Evolutionary conservation across 1,140 invertebrate genomes (phyloP).

Genomic region (Pissodes strobi): DNA sequence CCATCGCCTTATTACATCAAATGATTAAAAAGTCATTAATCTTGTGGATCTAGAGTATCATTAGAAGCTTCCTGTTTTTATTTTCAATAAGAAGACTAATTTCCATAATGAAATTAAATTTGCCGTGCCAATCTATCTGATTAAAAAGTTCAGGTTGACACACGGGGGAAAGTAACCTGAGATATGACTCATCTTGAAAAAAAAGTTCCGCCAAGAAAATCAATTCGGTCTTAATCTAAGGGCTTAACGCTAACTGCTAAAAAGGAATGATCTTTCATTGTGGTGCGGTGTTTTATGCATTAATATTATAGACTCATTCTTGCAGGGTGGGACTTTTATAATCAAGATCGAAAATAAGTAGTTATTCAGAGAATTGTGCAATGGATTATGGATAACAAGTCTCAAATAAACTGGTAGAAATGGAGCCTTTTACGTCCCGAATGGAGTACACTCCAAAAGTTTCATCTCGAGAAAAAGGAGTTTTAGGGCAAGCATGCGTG

Average conservation of each 20-base stretch:
- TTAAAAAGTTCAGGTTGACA: conserved; percentile 31
- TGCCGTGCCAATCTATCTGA: conserved; percentile 15
- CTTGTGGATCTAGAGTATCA: conserved; percentile 15
- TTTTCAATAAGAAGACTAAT: conserved; percentile 23
- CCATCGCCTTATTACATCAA: conserved; percentile 16
- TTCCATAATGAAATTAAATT: conserved; percentile 30
- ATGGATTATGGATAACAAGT: not conserved
- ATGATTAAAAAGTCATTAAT: conserved; percentile 34
- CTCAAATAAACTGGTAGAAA: no score
- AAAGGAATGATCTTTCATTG: conserved; percentile 5
- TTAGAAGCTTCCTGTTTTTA: conserved; percentile 13
- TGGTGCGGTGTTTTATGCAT: not conserved
- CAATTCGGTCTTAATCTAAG: not conserved
- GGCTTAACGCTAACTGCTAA: not conserved
- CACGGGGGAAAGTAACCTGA: not conserved
- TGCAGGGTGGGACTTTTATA: no score
- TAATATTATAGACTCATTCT: not conserved
- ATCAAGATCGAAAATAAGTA: not conserved
- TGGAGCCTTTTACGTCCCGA: no score
- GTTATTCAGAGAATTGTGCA: not conserved
- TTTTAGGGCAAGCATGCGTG: no score
- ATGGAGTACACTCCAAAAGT: no score
- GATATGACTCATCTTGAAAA: conserved; percentile 7
- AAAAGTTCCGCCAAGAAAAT: not conserved
- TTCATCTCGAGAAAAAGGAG: no score